Base-by-base conservation (phyloP, 2,113 vertebrate species). In the Monarcha castaneiventris region DNA sequence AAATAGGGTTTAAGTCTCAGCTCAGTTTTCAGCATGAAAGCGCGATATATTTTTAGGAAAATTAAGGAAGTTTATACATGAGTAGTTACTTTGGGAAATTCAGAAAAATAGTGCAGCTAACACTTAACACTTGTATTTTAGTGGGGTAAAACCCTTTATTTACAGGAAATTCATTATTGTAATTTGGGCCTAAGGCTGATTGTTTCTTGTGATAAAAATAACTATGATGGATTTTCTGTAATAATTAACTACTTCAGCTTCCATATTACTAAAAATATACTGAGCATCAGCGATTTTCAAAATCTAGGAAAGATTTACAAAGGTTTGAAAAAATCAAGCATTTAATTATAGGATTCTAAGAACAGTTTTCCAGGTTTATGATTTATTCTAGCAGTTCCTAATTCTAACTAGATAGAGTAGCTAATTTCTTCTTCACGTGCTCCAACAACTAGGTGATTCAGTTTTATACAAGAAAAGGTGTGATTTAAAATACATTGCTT, bases 371-470 rank as follows among this genome's bases (percentile, higher is more conserved):
- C 8, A 48, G 14, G 23, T 78, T 6, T 7, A 0, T 44, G 19
- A 33, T 2, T 67, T 48, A 39, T 56, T 68, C 8, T 49, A 71
- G 10, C 6, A 37, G 5, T n/a, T 78, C 7, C 16, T 62, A n/a
- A 5, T 9, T 89, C 39, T 68, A 54, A 27, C 4, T 25, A 18
- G 6, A 13, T 4, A 41, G 26, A 69, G 18, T 32, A 75, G 9
- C 9, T 59, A 26, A 54, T 75, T 75, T 82, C 7, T 87, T 89
- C 10, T 23, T 73, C 20, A 5, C 3, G 1, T 61, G 7, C 5
- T 39, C 66, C 0, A 0, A 44, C 3, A 4, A 54, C 13, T 37
- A 39, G 7, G 3, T 69, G 35, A 48, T 79, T 52, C n/a, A 23
- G 18, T 68, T 91, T 68, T 61, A 43, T 30, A 33, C 6, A 32